Conservation (phyloP, 2,113 vertebrate species). For the Pseudopodoces humilis region DNA sequence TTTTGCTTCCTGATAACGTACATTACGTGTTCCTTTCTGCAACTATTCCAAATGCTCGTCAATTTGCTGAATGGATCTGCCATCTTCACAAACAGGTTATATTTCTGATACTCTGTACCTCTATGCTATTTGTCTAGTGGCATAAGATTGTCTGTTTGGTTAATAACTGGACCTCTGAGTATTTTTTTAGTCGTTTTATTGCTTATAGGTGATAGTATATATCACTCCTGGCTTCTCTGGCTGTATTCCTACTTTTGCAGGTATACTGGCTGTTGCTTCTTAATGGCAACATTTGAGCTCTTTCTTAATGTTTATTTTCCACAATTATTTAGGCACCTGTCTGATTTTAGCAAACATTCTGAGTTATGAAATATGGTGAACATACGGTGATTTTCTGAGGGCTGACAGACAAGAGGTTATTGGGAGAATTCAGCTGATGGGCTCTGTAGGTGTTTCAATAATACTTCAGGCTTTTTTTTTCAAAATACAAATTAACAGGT, state of each 20-base stretch:
- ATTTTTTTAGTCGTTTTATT: background rate
- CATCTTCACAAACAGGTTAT: conserved; percentile 95
- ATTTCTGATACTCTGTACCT: background rate
- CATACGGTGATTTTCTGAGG: background rate
- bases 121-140: background rate
- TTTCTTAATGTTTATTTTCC: background rate
- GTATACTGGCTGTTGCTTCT: background rate
- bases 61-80: conserved; percentile 99
- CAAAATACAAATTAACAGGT: background rate
- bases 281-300: background rate
- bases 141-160: background rate
- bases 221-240: background rate
- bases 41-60: conserved; percentile 95
- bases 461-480: background rate
- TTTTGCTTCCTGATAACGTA: conserved; percentile 97
- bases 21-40: conserved; percentile 98
- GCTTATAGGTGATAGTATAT: background rate
- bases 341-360: background rate
- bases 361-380: background rate
- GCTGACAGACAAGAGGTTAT: background rate
- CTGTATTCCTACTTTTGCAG: background rate
- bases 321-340: background rate
- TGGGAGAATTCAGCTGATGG: background rate
- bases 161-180: background rate
- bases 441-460: background rate